Conservation (phyloP, 2,888 invertebrate species). For the Lasioglossum pauxillum region DNA sequence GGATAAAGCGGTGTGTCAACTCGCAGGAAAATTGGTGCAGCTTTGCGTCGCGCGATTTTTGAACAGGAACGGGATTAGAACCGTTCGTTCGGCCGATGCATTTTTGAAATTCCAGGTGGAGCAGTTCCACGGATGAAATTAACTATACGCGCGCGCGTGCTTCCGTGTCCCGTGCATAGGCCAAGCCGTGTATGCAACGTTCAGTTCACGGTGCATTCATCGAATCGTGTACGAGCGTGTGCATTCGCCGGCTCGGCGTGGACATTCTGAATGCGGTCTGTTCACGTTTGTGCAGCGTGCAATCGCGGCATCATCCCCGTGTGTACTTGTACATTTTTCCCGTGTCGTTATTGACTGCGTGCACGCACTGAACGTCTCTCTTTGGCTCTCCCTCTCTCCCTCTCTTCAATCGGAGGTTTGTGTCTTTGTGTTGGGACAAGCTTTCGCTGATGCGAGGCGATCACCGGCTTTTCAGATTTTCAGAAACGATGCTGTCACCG, state of each 20-base stretch:
- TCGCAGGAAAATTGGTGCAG: background rate
- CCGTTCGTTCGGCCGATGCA: background rate
- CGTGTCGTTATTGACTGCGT: background rate
- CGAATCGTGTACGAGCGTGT: constrained; percentile 3
- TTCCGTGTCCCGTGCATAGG: background rate
- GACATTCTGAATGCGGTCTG: background rate
- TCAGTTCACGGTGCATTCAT: background rate
- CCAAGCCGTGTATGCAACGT: background rate
- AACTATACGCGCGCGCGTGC: background rate
- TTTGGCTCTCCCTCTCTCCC: background rate
- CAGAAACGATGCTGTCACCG: background rate
- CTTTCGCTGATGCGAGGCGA: background rate
- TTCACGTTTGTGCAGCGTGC: background rate
- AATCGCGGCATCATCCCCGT: background rate
- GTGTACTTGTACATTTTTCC: background rate
- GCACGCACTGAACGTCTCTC: background rate
- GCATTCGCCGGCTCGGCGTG: background rate
- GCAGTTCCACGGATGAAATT: constrained; percentile 1
- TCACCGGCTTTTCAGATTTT: background rate
- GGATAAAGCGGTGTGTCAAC: background rate
- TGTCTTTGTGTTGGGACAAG: background rate
- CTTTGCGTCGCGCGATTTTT: background rate
- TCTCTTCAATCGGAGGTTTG: background rate
- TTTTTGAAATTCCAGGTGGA: background rate
- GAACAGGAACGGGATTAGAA: background rate